phyloP scores from a whole-genome alignment of 2,888 invertebrate species.

The Xanthostigma xanthostigma region DNA sequence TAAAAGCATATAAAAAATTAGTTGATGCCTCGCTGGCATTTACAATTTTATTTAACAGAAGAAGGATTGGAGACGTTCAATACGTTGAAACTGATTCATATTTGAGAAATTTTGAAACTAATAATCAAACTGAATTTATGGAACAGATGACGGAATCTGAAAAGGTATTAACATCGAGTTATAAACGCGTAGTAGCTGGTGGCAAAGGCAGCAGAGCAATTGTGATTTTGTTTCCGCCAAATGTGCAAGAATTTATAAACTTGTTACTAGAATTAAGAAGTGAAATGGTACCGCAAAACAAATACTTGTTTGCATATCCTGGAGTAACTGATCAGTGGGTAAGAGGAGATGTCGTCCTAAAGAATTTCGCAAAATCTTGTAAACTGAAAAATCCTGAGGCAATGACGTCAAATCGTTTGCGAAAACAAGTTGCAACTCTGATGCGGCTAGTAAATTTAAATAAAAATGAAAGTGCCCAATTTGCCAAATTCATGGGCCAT shows the following conservation, averaged over 20 bases:
- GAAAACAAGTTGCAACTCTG: constrained; percentile 8
- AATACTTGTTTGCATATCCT: constrained; percentile 11
- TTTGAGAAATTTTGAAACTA: constrained; percentile 2
- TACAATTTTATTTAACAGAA: constrained; percentile 14
- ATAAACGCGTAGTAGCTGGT: constrained; percentile 16
- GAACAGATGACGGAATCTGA: constrained; percentile 12
- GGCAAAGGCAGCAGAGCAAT: constrained; percentile 16
- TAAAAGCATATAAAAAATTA: constrained; percentile 5
- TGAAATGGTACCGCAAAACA: constrained; percentile 8
- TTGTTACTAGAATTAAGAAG: constrained; percentile 8
- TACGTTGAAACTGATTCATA: constrained; percentile 4
- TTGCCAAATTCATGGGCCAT: constrained; percentile 16
- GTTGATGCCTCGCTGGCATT: constrained; percentile 11
- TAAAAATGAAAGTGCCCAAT: constrained; percentile 14
- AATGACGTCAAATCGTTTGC: constrained; percentile 6
- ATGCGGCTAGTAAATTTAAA: constrained; percentile 13
- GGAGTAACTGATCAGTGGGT: constrained; percentile 5
- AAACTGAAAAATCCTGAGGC: constrained; percentile 4
- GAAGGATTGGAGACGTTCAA: constrained; percentile 15
- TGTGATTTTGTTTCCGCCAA: constrained; percentile 14
- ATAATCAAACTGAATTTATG: constrained; percentile 12
- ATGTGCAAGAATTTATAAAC: constrained; percentile 14
- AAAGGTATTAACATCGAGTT: constrained; percentile 14
- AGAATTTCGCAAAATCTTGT: constrained; percentile 5
- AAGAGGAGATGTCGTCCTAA: constrained; percentile 6